These are phyloP conservation scores for Aporophyla nigra DNA, from an alignment of 2,888 invertebrate genomes.

Conservation along the genomic window DNA sequence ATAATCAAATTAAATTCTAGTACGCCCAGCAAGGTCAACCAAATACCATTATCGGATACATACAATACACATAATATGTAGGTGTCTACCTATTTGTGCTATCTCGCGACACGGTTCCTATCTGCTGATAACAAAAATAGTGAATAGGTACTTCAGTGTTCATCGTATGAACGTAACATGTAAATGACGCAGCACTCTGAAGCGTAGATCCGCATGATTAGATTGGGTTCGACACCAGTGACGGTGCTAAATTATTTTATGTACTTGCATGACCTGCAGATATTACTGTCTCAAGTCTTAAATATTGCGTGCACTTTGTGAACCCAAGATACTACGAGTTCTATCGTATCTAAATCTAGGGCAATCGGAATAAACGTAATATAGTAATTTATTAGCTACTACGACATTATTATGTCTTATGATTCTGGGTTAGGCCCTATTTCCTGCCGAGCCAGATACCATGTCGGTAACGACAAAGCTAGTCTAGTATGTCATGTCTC, in stretches of 20 bases:
- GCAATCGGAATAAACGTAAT: constrained; percentile 7
- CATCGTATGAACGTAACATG: constrained; percentile 25
- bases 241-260: neutral
- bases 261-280: neutral
- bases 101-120: constrained; percentile 26
- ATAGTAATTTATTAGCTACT: neutral
- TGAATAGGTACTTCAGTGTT: constrained; percentile 10
- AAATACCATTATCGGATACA: constrained; percentile 1
- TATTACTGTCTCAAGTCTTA: neutral
- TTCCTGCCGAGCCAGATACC: too few relatives aligned
- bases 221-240: neutral
- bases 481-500: too few relatives aligned
- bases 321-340: neutral
- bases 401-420: neutral
- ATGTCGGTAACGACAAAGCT: neutral
- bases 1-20: neutral
- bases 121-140: constrained; percentile 30
- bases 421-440: neutral
- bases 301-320: neutral
- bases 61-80: neutral
- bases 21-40: constrained; percentile 5
- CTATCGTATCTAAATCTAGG: constrained; percentile 1
- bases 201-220: constrained; percentile 9
- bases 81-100: neutral
- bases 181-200: constrained; percentile 15